Evolutionary conservation across 2,797 vertebrate species (phyloP).

Genomic region (Characodon lateralis): DNA sequence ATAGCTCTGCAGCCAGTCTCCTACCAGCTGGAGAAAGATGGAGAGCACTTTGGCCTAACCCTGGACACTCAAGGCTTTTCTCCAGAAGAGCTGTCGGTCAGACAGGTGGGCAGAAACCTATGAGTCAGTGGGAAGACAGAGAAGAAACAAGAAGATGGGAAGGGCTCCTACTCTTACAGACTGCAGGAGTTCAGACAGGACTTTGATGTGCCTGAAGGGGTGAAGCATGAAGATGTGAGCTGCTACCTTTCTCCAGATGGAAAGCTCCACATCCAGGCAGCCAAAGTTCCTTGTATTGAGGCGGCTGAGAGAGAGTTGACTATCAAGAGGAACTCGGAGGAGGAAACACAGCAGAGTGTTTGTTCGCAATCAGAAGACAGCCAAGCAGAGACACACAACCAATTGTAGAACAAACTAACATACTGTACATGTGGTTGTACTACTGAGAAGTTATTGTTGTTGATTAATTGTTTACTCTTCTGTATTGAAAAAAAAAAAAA

Average conservation of each 20-base stretch:
- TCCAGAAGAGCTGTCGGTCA: constrained; percentile 77
- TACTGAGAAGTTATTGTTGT: neutral
- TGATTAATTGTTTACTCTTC: neutral
- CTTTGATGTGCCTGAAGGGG: constrained; percentile 81
- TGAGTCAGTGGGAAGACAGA: constrained; percentile 75
- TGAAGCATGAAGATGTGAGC: constrained; percentile 74
- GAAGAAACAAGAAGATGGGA: constrained; percentile 71
- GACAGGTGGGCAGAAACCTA: constrained; percentile 69
- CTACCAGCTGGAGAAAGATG: constrained; percentile 60
- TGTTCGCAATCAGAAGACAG: constrained; percentile 29
- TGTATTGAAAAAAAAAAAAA: neutral
- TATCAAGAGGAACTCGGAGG: constrained; percentile 37
- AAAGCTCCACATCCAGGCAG: constrained; percentile 80
- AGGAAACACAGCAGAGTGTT: constrained; percentile 39
- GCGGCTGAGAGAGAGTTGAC: constrained; percentile 47
- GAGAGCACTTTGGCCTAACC: constrained; percentile 69
- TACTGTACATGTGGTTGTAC: neutral
- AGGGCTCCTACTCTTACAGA: constrained; percentile 83
- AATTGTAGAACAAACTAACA: constrained; percentile 6
- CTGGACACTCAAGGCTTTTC: constrained; percentile 78
- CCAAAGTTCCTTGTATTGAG: constrained; percentile 25
- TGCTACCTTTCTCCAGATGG: constrained; percentile 81
- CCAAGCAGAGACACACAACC: constrained; percentile 9
- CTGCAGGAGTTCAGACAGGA: constrained; percentile 83
- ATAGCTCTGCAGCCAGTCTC: constrained; percentile 56